Evolutionary conservation across 2,888 invertebrate species (phyloP).

Genomic region (Cremastinae sp.): DNA sequence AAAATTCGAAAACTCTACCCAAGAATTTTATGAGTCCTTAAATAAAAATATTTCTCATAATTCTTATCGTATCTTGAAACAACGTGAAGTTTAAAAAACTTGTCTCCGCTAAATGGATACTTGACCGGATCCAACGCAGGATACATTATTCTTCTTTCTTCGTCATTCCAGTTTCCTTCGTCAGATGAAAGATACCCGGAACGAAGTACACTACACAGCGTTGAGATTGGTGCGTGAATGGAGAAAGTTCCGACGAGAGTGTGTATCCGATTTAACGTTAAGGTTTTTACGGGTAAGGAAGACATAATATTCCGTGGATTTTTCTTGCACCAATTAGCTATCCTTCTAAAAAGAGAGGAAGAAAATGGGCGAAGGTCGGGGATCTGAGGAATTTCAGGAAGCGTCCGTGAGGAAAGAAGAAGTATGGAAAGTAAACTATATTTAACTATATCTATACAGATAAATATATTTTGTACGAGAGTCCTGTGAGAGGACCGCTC

Average conservation of each 20-base stretch:
- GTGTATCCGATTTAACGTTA: constrained; percentile 25
- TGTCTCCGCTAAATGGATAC: constrained; percentile 2
- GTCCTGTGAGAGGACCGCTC: constrained; percentile 58
- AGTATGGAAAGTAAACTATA: constrained; percentile 42
- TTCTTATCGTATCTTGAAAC: too few species aligned
- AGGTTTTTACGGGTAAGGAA: constrained; percentile 34
- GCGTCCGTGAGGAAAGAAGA: constrained; percentile 52
- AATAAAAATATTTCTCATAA: too few species aligned
- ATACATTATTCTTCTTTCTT: constrained; percentile 38
- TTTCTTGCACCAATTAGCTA: constrained; percentile 58
- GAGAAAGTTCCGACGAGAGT: constrained; percentile 46
- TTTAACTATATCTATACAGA: not conserved
- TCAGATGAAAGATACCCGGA: constrained; percentile 38
- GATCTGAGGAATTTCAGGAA: constrained; percentile 65
- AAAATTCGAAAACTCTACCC: too few species aligned
- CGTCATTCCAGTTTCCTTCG: not conserved
- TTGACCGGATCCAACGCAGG: constrained; percentile 37
- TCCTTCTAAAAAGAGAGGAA: not conserved
- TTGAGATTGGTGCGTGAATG: constrained; percentile 37
- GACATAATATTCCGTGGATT: constrained; percentile 43
- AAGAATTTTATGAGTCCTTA: too few species aligned
- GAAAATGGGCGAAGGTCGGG: too few species aligned
- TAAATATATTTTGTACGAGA: constrained; percentile 36
- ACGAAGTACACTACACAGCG: constrained; percentile 25
- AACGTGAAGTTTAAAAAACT: not conserved